Evolutionary conservation across 2,113 vertebrate genomes (phyloP).

Genomic region (Conger conger): DNA sequence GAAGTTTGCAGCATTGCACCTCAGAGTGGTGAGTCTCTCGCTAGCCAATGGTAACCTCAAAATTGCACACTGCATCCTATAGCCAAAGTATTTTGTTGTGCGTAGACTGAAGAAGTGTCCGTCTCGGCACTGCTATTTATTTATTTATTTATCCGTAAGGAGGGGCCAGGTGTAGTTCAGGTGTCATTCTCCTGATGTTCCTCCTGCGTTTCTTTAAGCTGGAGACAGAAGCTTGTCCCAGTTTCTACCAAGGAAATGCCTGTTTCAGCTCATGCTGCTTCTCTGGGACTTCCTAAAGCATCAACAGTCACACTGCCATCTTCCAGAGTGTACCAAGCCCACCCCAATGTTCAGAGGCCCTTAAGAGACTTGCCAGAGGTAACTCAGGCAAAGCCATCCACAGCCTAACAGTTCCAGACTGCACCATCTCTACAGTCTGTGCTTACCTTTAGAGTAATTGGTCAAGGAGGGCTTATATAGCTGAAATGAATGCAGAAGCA

Average conservation of each 20-base stretch:
- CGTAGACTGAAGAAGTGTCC: constrained; percentile 26
- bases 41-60: neutral
- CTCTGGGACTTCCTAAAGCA: neutral
- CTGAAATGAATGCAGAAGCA: neutral
- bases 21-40: neutral
- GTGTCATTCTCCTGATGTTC: neutral
- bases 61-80: constrained; percentile 20
- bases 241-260: neutral
- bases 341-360: neutral
- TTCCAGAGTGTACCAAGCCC: neutral
- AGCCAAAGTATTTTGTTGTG: constrained; percentile 53
- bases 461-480: no score
- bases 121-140: constrained; percentile 41
- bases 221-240: neutral
- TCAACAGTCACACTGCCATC: neutral
- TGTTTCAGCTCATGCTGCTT: neutral
- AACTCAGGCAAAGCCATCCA: neutral
- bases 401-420: neutral
- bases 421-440: neutral
- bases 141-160: constrained; percentile 31
- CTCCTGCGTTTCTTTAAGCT: neutral
- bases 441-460: no score
- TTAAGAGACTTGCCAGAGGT: neutral
- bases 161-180: neutral
- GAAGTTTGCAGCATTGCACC: neutral